phyloP scores from a whole-genome alignment of 2,888 invertebrate genomes.

The Erebia epiphron region DNA sequence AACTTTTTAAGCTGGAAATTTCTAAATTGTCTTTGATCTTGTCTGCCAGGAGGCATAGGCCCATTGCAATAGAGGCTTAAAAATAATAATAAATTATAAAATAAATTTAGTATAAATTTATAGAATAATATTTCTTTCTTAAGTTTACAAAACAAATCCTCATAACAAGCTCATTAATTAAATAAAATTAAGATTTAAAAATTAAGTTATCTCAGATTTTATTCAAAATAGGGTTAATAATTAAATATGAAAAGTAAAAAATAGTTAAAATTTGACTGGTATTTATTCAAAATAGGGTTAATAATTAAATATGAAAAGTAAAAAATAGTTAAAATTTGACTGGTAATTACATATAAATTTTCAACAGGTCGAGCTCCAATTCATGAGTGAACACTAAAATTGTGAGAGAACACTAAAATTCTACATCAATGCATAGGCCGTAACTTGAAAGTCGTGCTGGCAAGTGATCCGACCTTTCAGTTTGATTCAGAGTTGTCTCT shows the following conservation, averaged over 20 bases:
- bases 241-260: too few species aligned
- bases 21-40: too few species aligned
- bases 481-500: too few species aligned
- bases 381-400: too few species aligned
- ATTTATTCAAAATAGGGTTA: constrained; percentile 75
- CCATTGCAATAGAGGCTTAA: constrained; percentile 72
- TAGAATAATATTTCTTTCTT: constrained; percentile 84
- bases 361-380: constrained; percentile 87
- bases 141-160: constrained; percentile 88
- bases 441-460: too few species aligned
- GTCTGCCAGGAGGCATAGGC: too few species aligned
- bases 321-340: constrained; percentile 83
- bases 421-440: too few species aligned
- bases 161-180: constrained; percentile 85
- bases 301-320: constrained; percentile 84
- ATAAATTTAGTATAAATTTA: constrained; percentile 81
- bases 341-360: constrained; percentile 84
- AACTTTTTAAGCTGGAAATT: too few species aligned
- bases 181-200: constrained; percentile 53
- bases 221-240: too few species aligned
- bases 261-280: too few species aligned
- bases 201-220: constrained; percentile 82
- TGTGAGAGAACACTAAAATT: too few species aligned
- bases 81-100: constrained; percentile 68
- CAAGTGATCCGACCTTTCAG: too few species aligned